Evolutionary conservation across 2,888 invertebrate genomes (phyloP).

Genomic region (Drosophila histrio): DNA sequence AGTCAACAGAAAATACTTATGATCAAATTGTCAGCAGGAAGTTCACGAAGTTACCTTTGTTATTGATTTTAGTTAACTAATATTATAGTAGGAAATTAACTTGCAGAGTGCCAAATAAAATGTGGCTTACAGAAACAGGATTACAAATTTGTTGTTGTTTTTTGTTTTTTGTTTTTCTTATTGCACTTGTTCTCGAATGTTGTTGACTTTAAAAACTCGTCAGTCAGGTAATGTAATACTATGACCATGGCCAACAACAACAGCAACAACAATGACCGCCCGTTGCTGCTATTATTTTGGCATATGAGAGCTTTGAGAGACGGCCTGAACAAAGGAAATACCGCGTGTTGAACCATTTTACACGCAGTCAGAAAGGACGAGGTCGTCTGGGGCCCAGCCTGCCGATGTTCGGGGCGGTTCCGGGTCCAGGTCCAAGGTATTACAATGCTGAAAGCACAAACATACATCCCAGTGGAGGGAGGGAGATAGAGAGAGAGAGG

Average conservation of each 20-base stretch:
- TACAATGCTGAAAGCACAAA: slow-evolving; percentile 56
- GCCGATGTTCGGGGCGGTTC: slow-evolving; percentile 41
- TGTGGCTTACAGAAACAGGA: slow-evolving; percentile 26
- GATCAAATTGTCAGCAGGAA: background rate
- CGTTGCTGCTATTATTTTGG: slow-evolving; percentile 69
- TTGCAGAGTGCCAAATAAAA: slow-evolving; percentile 12
- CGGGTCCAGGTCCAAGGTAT: slow-evolving; percentile 39
- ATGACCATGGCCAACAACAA: slow-evolving; percentile 25
- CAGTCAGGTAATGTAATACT: slow-evolving; percentile 35
- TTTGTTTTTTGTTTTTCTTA: slow-evolving; percentile 25
- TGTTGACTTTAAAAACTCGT: slow-evolving; percentile 19
- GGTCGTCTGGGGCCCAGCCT: slow-evolving; percentile 14
- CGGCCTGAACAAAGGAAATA: slow-evolving; percentile 54
- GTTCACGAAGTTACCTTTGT: background rate
- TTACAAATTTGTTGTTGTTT: slow-evolving; percentile 26
- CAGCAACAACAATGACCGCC: slow-evolving; percentile 51
- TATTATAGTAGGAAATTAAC: slow-evolving; percentile 12
- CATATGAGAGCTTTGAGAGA: slow-evolving; percentile 59
- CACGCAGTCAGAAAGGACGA: slow-evolving; percentile 38
- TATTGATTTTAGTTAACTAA: background rate
- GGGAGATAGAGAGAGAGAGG: background rate
- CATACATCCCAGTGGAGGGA: background rate
- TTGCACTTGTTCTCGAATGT: slow-evolving; percentile 32
- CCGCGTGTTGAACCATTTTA: slow-evolving; percentile 52
- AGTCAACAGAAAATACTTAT: background rate